These are phyloP conservation scores for Ditula angustiorana DNA, from an alignment of 2,888 invertebrate genomes.

Conservation along the genomic window DNA sequence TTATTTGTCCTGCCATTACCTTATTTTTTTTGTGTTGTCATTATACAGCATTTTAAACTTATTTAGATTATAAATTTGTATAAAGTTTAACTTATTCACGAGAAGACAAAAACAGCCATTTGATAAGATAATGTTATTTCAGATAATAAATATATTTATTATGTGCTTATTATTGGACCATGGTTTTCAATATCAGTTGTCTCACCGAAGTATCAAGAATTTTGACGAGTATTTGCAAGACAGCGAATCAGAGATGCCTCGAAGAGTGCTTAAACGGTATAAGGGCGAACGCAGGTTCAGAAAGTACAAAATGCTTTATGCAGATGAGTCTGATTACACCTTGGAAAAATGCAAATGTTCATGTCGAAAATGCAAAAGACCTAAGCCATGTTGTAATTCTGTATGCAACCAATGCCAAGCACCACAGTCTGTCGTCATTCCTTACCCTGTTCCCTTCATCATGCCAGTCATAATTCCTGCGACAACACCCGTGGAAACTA, in stretches of 20 bases:
- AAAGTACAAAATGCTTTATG: not conserved
- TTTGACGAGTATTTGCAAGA: not conserved
- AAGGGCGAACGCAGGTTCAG: not conserved
- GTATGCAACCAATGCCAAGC: slow-evolving; percentile 50
- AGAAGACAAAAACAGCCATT: too few species aligned
- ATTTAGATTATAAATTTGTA: too few species aligned
- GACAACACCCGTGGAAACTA: not conserved
- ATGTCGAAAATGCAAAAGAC: slow-evolving; percentile 43
- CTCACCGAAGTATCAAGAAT: not conserved
- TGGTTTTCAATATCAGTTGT: not conserved
- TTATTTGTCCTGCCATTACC: too few species aligned
- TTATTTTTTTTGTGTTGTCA: too few species aligned
- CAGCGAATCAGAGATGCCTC: not conserved
- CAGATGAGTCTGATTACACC: not conserved
- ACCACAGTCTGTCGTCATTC: slow-evolving; percentile 50
- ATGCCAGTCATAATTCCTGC: slow-evolving; percentile 16
- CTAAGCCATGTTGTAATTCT: slow-evolving; percentile 50
- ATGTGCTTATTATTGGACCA: slow-evolving; percentile 7
- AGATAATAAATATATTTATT: slow-evolving; percentile 39
- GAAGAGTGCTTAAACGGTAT: not conserved
- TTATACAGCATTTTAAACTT: too few species aligned
- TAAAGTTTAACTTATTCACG: too few species aligned
- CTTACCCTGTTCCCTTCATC: slow-evolving; percentile 57
- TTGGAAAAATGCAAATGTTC: slow-evolving; percentile 51
- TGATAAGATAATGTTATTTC: slow-evolving; percentile 27